phyloP scores from a whole-genome alignment of 2,888 invertebrate genomes.

The Heliconius ethilla region DNA sequence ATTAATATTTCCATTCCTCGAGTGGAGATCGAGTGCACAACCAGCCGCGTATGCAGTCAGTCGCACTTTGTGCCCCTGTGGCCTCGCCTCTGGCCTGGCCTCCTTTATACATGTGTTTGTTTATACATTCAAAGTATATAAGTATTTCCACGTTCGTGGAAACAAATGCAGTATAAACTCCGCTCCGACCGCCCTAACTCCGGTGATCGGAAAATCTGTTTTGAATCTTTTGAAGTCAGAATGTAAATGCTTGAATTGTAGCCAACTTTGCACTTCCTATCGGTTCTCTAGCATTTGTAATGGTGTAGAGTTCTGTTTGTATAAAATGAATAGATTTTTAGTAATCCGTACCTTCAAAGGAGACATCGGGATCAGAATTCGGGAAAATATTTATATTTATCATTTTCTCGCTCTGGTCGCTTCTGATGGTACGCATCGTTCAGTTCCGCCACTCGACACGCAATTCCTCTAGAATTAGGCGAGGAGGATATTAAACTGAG shows the following conservation, averaged over 20 bases:
- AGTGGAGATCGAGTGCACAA: too few relatives aligned
- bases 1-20: not conserved
- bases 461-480: too few relatives aligned
- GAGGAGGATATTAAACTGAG: too few relatives aligned
- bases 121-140: not conserved
- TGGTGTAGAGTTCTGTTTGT: not conserved
- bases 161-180: conserved; percentile 34
- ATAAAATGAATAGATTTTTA: not conserved
- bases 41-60: too few relatives aligned
- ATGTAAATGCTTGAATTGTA: conserved; percentile 41
- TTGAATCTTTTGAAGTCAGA: conserved; percentile 38
- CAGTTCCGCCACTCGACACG: too few relatives aligned
- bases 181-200: conserved; percentile 23
- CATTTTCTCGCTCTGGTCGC: too few relatives aligned
- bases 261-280: conserved; percentile 41
- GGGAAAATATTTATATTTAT: too few relatives aligned
- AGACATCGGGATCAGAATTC: not conserved
- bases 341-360: not conserved
- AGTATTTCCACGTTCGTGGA: conserved; percentile 12
- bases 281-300: conserved; percentile 15
- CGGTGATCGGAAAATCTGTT: conserved; percentile 39
- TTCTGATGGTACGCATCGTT: too few relatives aligned
- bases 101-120: not conserved
- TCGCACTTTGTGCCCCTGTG: too few relatives aligned
- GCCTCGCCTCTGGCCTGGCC: too few relatives aligned